Evolutionary conservation across 2,113 vertebrate species (phyloP).

Genomic region (Herpailurus yagouaroundi): DNA sequence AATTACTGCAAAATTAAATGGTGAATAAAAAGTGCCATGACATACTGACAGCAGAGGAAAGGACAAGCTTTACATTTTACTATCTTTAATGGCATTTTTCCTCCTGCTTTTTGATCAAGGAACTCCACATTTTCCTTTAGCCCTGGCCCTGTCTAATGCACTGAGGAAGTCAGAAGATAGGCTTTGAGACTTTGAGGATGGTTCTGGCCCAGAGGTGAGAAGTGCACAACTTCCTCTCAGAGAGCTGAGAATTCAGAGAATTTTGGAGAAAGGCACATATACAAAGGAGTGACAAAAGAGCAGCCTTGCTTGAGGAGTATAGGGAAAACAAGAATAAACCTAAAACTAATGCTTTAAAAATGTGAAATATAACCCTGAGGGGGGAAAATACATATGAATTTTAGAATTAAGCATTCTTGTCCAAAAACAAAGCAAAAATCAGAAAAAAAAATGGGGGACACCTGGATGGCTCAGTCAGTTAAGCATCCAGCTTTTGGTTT

Average conservation of each 20-base stretch:
- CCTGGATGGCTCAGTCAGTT: no score
- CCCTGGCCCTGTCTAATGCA: not conserved
- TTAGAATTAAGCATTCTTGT: not conserved
- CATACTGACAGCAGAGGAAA: not conserved
- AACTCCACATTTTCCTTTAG: not conserved
- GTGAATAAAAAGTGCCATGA: not conserved
- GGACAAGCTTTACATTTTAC: not conserved
- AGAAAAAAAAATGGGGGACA: not conserved
- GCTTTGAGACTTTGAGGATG: not conserved
- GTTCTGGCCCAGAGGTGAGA: not conserved
- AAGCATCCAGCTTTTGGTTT: no score
- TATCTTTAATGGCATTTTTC: not conserved
- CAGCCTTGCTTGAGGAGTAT: not conserved
- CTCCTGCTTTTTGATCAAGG: not conserved
- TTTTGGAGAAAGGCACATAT: not conserved
- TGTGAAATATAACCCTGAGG: not conserved
- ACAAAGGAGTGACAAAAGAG: not conserved
- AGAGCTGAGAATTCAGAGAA: not conserved
- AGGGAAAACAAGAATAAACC: not conserved
- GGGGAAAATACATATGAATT: not conserved
- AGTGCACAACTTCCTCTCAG: not conserved
- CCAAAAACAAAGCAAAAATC: conserved; percentile 25
- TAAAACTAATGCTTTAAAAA: not conserved
- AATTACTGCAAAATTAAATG: not conserved
- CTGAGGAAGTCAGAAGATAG: not conserved